Conservation (phyloP, 2,888 invertebrate genomes). For the Andrena trimmerana region DNA sequence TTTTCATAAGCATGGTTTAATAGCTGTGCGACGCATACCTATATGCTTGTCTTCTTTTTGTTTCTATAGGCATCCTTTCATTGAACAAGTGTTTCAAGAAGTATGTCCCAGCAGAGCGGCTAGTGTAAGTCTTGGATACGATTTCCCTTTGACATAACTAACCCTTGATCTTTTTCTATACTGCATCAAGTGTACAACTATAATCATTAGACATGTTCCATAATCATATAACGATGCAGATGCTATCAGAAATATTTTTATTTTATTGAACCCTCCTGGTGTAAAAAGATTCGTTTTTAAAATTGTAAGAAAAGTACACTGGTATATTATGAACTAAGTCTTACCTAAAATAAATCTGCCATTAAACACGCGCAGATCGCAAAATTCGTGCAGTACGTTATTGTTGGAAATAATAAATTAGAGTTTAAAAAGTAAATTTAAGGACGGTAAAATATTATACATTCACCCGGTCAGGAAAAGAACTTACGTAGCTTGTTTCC, state of each 20-base stretch:
- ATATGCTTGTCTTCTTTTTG: conserved; percentile 68
- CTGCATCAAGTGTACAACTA: conserved; percentile 81
- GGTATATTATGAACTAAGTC: conserved; percentile 65
- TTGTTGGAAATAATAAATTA: conserved; percentile 66
- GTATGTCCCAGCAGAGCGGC: conserved; percentile 91
- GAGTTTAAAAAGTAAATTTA: conserved; percentile 59
- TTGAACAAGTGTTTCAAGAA: conserved; percentile 93
- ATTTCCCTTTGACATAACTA: conserved; percentile 81
- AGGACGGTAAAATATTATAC: conserved; percentile 50
- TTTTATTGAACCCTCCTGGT: conserved; percentile 65
- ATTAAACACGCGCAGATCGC: conserved; percentile 46
- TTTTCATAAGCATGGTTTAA: neutral
- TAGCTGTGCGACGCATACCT: neutral
- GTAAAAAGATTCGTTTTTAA: conserved; percentile 66
- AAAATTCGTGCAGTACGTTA: conserved; percentile 49
- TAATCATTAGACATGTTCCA: conserved; percentile 77
- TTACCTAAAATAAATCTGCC: conserved; percentile 61
- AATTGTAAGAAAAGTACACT: conserved; percentile 67
- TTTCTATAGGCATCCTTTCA: conserved; percentile 89
- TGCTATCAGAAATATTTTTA: conserved; percentile 72
- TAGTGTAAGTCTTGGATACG: conserved; percentile 87
- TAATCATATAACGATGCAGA: conserved; percentile 76
- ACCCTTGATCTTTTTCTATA: conserved; percentile 79
- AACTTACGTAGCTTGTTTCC: conserved; percentile 29
- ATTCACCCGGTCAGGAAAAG: conserved; percentile 40